Conservation (phyloP, 2,797 vertebrate genomes). For the Fistularia commersonii region DNA sequence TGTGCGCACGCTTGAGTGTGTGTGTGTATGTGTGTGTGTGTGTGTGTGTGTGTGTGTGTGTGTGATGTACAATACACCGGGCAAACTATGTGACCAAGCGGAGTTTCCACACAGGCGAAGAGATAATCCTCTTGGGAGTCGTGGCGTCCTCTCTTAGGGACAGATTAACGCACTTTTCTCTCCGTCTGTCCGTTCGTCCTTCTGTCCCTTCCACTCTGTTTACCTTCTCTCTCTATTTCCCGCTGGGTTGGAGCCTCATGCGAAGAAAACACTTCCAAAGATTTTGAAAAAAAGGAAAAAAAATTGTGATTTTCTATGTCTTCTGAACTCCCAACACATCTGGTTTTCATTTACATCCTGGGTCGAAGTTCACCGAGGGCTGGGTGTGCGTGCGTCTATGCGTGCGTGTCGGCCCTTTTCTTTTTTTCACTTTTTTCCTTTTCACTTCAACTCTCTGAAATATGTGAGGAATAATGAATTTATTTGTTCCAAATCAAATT, state of each 20-base stretch:
- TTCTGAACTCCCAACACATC: constrained; percentile 52
- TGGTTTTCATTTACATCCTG: constrained; percentile 64
- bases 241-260: neutral
- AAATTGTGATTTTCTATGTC: constrained; percentile 47
- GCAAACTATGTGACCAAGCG: constrained; percentile 50
- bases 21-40: neutral
- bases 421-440: constrained; percentile 9
- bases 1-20: neutral
- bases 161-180: constrained; percentile 47
- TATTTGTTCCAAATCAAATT: no score
- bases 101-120: constrained; percentile 62
- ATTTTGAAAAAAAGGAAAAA: neutral
- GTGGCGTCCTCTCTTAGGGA: constrained; percentile 43
- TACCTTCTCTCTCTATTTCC: neutral
- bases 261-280: no score
- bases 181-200: constrained; percentile 17
- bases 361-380: constrained; percentile 45
- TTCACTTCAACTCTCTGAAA: constrained; percentile 13
- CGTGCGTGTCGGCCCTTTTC: constrained; percentile 9
- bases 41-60: neutral
- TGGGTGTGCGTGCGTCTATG: constrained; percentile 11
- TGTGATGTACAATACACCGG: constrained; percentile 22
- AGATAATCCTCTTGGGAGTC: constrained; percentile 70
- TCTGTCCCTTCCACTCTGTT: constrained; percentile 1
- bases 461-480: no score